Percentiles rank a stretch among this genome's conserved stretches.
Evolutionary conservation across 2,888 invertebrate genomes (phyloP).

Genomic region (Drosophila setosimentum): DNA sequence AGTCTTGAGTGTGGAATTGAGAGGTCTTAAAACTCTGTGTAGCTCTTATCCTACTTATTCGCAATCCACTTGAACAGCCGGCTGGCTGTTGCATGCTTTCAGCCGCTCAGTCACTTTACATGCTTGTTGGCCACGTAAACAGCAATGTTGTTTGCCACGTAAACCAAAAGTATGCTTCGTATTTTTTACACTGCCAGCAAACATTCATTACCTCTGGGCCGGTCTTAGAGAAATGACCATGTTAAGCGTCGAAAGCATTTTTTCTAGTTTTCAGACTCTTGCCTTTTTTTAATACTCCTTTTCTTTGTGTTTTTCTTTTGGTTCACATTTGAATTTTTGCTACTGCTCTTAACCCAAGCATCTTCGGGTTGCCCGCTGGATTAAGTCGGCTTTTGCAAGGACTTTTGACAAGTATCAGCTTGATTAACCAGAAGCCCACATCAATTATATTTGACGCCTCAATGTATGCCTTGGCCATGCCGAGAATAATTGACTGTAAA

Average conservation of each 20-base stretch:
- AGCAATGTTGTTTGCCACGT: conserved; percentile 56
- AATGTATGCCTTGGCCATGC: neutral
- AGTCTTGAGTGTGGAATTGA: conserved; percentile 22
- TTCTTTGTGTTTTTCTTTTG: neutral
- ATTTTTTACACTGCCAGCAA: conserved; percentile 47
- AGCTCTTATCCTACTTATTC: conserved; percentile 13
- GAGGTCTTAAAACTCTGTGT: conserved; percentile 48
- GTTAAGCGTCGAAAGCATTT: conserved; percentile 58
- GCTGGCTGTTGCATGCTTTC: conserved; percentile 9
- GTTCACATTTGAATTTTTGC: neutral
- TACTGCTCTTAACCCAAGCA: neutral
- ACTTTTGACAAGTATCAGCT: neutral
- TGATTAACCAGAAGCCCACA: neutral
- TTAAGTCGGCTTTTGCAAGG: neutral
- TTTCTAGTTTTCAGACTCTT: conserved; percentile 34
- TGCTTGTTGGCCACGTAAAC: conserved; percentile 66
- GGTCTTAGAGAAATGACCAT: conserved; percentile 60
- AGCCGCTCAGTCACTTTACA: conserved; percentile 51
- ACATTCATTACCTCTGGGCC: conserved; percentile 55
- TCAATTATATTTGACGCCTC: neutral
- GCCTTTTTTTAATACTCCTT: conserved; percentile 9
- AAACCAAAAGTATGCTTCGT: conserved; percentile 60
- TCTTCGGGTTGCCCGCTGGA: neutral
- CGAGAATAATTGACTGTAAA: conserved; percentile 3
- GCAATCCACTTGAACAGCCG: neutral